Evolutionary conservation across 2,113 vertebrate species (phyloP).

Genomic region (Pardalotus punctatus): DNA sequence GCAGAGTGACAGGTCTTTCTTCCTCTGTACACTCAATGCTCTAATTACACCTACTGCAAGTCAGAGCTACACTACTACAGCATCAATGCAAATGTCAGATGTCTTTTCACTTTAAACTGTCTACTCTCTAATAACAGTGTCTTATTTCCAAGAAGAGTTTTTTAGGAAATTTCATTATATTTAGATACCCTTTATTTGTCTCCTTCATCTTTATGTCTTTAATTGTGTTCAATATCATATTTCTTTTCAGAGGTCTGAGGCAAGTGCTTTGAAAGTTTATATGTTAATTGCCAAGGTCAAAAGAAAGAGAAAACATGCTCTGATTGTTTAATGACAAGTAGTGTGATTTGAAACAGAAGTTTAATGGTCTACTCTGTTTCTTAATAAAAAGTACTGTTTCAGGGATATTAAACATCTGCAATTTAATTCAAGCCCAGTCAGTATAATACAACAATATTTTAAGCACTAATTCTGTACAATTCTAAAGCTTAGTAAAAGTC

Average conservation of each 20-base stretch:
- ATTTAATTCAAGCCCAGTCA: not conserved
- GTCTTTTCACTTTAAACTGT: constrained; percentile 70
- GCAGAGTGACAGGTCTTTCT: constrained; percentile 81
- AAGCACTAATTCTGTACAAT: not conserved
- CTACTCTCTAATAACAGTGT: constrained; percentile 56
- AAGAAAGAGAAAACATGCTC: constrained; percentile 54
- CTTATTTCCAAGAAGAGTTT: constrained; percentile 73
- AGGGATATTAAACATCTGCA: not conserved
- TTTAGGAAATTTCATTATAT: constrained; percentile 69
- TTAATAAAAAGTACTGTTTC: constrained; percentile 6
- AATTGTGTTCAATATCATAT: constrained; percentile 71
- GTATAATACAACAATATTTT: not conserved
- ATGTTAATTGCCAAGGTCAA: constrained; percentile 74
- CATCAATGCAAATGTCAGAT: constrained; percentile 81
- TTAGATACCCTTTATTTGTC: constrained; percentile 62
- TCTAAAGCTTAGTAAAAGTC: not conserved
- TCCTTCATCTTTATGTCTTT: constrained; percentile 61
- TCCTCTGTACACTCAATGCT: constrained; percentile 55
- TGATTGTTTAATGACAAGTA: constrained; percentile 22
- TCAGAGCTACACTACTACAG: constrained; percentile 66
- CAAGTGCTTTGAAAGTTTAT: constrained; percentile 70
- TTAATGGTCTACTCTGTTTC: not conserved
- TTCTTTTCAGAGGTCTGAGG: constrained; percentile 66
- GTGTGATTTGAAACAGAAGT: not conserved
- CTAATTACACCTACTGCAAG: constrained; percentile 81